Evolutionary conservation across 2,888 invertebrate genomes (phyloP).

Genomic region (Gerosis bhagava): DNA sequence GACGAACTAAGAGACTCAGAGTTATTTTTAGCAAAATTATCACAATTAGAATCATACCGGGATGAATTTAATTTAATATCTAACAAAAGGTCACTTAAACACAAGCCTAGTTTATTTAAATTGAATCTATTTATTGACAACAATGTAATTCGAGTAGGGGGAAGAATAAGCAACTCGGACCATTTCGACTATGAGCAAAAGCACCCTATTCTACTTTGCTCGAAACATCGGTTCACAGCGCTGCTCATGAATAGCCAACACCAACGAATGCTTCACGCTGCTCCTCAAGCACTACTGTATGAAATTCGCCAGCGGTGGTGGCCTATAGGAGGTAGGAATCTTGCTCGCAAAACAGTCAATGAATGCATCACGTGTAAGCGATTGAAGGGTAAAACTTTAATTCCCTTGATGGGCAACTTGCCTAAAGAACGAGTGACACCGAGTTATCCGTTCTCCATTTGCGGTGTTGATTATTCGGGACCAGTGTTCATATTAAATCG

Average conservation of each 20-base stretch:
- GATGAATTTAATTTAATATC: neutral
- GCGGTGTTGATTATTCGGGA: constrained; percentile 23
- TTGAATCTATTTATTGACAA: constrained; percentile 10
- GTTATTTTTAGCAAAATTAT: neutral
- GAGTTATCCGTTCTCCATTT: constrained; percentile 13
- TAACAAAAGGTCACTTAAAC: too few relatives aligned
- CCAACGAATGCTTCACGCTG: constrained; percentile 23
- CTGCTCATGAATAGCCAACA: constrained; percentile 27
- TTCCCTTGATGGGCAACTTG: constrained; percentile 31
- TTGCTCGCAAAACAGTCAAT: constrained; percentile 21
- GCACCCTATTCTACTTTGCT: constrained; percentile 25
- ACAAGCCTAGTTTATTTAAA: too few relatives aligned
- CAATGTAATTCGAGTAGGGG: constrained; percentile 16
- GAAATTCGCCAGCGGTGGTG: constrained; percentile 25
- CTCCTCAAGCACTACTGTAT: constrained; percentile 23
- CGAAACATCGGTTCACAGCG: constrained; percentile 22
- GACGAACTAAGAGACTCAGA: neutral
- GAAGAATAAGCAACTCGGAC: constrained; percentile 9
- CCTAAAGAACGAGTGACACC: constrained; percentile 19
- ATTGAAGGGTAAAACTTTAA: constrained; percentile 16
- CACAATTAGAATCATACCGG: neutral
- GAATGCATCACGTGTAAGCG: constrained; percentile 26
- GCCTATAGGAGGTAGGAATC: constrained; percentile 29
- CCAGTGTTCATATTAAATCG: constrained; percentile 23
- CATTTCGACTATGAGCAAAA: constrained; percentile 24